These are phyloP conservation scores for Peribatodes rhomboidaria DNA, from an alignment of 2,888 invertebrate species.

Conservation along the genomic window DNA sequence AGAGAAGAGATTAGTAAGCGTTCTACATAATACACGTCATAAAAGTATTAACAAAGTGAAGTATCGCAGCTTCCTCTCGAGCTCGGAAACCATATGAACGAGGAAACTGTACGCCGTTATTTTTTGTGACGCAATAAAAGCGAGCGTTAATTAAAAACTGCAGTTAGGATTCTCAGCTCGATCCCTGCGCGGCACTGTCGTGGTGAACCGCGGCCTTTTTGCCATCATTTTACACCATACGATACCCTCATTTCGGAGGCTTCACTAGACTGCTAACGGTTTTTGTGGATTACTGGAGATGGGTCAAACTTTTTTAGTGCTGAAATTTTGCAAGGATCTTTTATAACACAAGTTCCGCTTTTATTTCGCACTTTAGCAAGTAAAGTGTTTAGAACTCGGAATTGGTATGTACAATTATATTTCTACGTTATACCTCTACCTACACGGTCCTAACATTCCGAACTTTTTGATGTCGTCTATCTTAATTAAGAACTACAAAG, in stretches of 20 bases:
- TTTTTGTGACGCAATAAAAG: constrained; percentile 67
- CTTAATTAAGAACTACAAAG: constrained; percentile 21
- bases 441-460: background rate
- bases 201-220: constrained; percentile 37
- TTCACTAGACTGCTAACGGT: constrained; percentile 35
- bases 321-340: background rate
- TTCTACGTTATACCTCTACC: background rate
- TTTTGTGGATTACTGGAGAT: constrained; percentile 30
- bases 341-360: background rate
- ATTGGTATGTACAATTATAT: too few species aligned
- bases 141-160: constrained; percentile 76
- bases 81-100: constrained; percentile 62
- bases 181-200: constrained; percentile 37
- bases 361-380: background rate
- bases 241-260: constrained; percentile 39
- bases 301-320: constrained; percentile 9
- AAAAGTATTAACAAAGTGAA: constrained; percentile 44
- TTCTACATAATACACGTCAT: constrained; percentile 28
- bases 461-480: background rate
- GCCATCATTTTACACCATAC: constrained; percentile 37
- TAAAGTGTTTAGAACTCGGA: background rate
- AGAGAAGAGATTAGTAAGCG: constrained; percentile 27
- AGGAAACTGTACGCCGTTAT: constrained; percentile 61
- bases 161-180: constrained; percentile 65
- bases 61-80: constrained; percentile 43